phyloP scores from a whole-genome alignment of 2,113 vertebrate genomes.

The Sylvilagus bachmani region DNA sequence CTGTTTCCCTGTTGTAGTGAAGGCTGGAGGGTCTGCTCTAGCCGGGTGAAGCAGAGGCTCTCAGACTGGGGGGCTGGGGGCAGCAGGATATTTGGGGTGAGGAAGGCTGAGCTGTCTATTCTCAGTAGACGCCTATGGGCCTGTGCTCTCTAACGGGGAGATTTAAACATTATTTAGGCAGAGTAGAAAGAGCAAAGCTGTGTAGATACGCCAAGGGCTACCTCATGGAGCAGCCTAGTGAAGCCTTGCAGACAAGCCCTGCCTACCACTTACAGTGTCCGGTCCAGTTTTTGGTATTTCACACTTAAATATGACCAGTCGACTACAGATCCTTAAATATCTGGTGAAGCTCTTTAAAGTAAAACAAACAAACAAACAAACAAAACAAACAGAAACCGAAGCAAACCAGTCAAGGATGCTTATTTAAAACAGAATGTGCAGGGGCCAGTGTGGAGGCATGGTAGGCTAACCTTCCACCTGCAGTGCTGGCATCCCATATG shows the following conservation, averaged over 20 bases:
- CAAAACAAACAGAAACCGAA: slow-evolving; percentile 23
- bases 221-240: background rate
- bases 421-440: slow-evolving; percentile 42
- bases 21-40: background rate
- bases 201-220: background rate
- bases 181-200: background rate
- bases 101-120: background rate
- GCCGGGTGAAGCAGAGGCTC: background rate
- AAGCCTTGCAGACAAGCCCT: background rate
- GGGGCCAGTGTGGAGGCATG: too few relatives aligned
- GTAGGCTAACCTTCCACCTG: too few relatives aligned
- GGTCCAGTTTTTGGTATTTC: background rate
- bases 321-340: background rate
- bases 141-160: background rate
- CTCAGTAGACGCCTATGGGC: background rate
- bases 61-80: background rate
- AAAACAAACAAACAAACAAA: too few relatives aligned
- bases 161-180: background rate
- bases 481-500: too few relatives aligned
- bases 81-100: too few relatives aligned
- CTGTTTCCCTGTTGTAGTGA: background rate
- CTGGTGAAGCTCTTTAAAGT: slow-evolving; percentile 31
- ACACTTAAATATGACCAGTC: slow-evolving; percentile 5
- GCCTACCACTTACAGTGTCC: background rate
- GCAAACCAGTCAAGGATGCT: slow-evolving; percentile 12